Evolutionary conservation across 2,888 invertebrate genomes (phyloP), one percentile per base, ranked within the genome.

Genomic region (Drosophila longiperda): DNA sequence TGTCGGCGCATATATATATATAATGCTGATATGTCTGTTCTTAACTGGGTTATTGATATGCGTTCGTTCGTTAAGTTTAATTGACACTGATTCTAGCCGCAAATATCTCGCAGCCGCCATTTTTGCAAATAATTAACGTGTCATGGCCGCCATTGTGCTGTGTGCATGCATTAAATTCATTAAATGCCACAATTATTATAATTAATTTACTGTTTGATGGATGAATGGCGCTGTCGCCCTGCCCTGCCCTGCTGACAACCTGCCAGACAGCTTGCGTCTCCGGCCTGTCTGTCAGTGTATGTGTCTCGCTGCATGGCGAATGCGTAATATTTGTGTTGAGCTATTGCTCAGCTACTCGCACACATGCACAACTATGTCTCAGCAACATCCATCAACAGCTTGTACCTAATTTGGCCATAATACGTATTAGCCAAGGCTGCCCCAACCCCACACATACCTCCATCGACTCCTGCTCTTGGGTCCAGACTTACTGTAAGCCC

Each of bases 141-240:
- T 86, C 89, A 86, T 78, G 81, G 85, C 85, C 80, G 87, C 83
- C 87, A 75, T 87, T 86, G 88, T 82, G 62, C 69, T 75, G 82
- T 75, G 82, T 77, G 84, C 86, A 77, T 85, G 81, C 84, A 91
- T 91, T 91, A 87, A 91, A 90, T 91, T 80, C 91, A 92, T 92
- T 91, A 91, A 91, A 91, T 91, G 83, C 92, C 92, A 90, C 92
- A 92, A 92, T 92, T 91, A 92, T 92, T 92, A 78, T 92, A 92
- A 92, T 92, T 92, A 90, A 91, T 88, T 92, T 91, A 91, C 89
- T 82, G 83, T 86, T 80, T 78, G 79, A 85, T 58, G 73, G 75
- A 64, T 58, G 73, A 70, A 62, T 34, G 40, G 36, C 34, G 63
- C 55, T 49, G n/a, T 45, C 15, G 38, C 17, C 29, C 40, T n/a